Evolutionary conservation across 2,113 vertebrate species (phyloP).

Genomic region (Plecotus auritus): DNA sequence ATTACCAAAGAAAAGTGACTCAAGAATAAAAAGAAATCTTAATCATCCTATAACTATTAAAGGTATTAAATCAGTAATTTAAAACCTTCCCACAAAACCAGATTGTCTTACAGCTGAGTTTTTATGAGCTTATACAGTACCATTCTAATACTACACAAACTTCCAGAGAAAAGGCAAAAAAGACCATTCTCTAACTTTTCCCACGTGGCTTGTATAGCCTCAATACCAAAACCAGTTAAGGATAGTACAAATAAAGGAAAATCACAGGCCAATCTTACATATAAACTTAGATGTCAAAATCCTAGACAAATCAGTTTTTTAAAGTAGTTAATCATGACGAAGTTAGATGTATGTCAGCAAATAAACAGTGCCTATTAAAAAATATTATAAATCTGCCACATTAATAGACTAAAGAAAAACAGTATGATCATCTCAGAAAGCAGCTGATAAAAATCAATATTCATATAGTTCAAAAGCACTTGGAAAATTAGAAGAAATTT

Average conservation of each 20-base stretch:
- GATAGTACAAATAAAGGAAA: background rate
- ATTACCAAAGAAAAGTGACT: background rate
- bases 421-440: background rate
- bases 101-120: background rate
- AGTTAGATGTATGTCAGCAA: background rate
- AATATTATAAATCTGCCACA: background rate
- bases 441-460: background rate
- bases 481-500: background rate
- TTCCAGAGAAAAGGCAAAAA: background rate
- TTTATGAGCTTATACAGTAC: background rate
- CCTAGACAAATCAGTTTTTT: background rate
- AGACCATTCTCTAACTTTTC: background rate
- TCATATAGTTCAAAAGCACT: background rate
- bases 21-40: constrained; percentile 16
- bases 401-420: background rate
- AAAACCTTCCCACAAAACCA: background rate
- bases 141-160: background rate
- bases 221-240: background rate
- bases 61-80: background rate
- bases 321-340: background rate
- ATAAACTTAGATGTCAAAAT: background rate
- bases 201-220: background rate
- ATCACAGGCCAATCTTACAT: background rate
- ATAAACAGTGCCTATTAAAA: background rate
- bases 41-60: background rate